These are phyloP conservation scores for Diarsia rubi DNA, from an alignment of 2,888 invertebrate species.

Conservation along the genomic window DNA sequence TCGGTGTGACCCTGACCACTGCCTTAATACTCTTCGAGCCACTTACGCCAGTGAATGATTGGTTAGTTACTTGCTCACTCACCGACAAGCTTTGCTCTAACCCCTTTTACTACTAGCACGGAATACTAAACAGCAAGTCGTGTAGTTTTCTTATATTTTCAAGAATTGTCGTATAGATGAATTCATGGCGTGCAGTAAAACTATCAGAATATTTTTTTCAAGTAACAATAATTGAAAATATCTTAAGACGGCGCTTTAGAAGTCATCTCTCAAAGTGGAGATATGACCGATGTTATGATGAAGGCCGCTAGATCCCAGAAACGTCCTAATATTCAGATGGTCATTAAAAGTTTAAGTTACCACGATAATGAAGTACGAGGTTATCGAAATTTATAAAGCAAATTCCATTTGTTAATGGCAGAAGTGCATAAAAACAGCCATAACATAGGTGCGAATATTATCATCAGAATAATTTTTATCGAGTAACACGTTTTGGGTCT, in stretches of 20 bases:
- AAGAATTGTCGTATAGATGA: neutral
- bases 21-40: slow-evolving; percentile 32
- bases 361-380: neutral
- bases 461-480: neutral
- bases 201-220: neutral
- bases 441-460: too few relatives aligned
- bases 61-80: slow-evolving; percentile 48
- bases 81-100: slow-evolving; percentile 42
- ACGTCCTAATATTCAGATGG: neutral
- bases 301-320: neutral
- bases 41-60: slow-evolving; percentile 56
- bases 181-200: neutral
- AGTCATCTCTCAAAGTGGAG: neutral
- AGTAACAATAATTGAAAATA: neutral
- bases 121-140: slow-evolving; percentile 50
- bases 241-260: neutral
- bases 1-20: slow-evolving; percentile 36
- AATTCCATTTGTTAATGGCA: too few relatives aligned
- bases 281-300: neutral
- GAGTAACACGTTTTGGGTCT: neutral
- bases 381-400: too few relatives aligned
- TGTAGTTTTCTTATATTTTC: slow-evolving; percentile 16
- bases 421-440: neutral
- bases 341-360: neutral
- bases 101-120: slow-evolving; percentile 23